Percentiles rank a stretch among this genome's conserved stretches.
phyloP scores from a whole-genome alignment of 2,797 vertebrate genomes.

The Acanthis flammea region DNA sequence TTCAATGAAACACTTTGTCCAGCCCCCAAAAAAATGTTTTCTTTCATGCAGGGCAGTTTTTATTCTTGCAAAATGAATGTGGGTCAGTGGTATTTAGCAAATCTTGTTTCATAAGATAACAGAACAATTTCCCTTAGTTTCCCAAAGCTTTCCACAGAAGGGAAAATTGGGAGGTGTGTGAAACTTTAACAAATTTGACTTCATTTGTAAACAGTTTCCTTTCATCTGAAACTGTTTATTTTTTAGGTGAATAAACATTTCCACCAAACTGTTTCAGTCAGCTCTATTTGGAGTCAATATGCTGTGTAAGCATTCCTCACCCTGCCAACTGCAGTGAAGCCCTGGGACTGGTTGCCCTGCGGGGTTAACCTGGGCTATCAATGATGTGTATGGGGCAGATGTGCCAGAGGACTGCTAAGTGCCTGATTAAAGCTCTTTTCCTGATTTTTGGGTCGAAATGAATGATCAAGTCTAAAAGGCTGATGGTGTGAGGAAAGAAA shows the following conservation, averaged over 20 bases:
- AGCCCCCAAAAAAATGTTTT: conserved; percentile 35
- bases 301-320: background rate
- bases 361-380: background rate
- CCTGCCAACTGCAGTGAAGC: background rate
- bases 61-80: background rate
- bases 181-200: background rate
- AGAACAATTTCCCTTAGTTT: background rate
- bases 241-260: background rate
- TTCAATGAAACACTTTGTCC: conserved; percentile 9
- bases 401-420: background rate
- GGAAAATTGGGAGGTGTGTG: background rate
- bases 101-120: background rate
- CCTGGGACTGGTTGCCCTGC: background rate
- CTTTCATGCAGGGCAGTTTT: background rate
- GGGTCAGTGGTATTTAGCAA: background rate
- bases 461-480: background rate
- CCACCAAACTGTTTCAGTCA: background rate
- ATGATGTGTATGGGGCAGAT: background rate
- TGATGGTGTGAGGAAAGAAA: background rate
- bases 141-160: background rate
- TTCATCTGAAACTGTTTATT: background rate
- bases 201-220: background rate
- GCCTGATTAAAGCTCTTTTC: background rate
- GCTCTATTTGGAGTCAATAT: background rate
- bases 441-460: background rate